Evolutionary conservation across 2,113 vertebrate species (phyloP), one percentile per base, ranked within the genome.

Genomic region (Pitta sordida): DNA sequence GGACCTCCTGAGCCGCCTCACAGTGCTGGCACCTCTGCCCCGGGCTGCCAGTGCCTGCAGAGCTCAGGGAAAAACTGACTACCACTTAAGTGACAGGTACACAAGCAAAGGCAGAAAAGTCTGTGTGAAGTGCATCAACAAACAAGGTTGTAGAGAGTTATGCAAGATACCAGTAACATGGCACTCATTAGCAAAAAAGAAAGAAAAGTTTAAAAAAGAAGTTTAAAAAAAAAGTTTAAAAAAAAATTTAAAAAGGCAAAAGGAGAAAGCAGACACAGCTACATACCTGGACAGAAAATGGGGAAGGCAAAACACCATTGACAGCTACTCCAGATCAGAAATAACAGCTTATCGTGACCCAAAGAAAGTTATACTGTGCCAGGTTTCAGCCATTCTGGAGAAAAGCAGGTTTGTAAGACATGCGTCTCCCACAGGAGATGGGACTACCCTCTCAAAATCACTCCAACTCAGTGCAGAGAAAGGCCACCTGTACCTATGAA

Each of bases 1-100:
- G 15, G 23, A 37, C 10, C 24, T 36, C n/a, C 64, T 2, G 3
- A 65, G 43, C 26, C 19, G 3, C n/a, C 8, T 6, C 20, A 9
- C 32, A 71, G 29, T 11, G 13, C 48, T 8, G 10, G 27, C 7
- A 70, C 37, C 55, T 67, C 41, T 21, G 43, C 5, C 26, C 26
- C 7, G 10, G 21, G 29, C 39, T 67, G 29, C 11, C 60, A 67
- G 29, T 0, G 7, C 58, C 39, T 39, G 16, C 26, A 48, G 23
- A 62, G 18, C 39, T 36, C 36, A 39, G 17, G 5, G 13, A 6
- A 43, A 91, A 86, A 37, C 30, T 10, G 43, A 80, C 10, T 37
- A 51, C 17, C 34, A 34, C 0, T 0, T 8, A 10, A 75, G 14
- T 0, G 0, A 60, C 24, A 63, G 48, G 15, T 62, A 74, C 27